Percentiles rank a stretch among this genome's conserved stretches.
phyloP scores from a whole-genome alignment of 2,888 invertebrate species.

The Galeruca laticollis region DNA sequence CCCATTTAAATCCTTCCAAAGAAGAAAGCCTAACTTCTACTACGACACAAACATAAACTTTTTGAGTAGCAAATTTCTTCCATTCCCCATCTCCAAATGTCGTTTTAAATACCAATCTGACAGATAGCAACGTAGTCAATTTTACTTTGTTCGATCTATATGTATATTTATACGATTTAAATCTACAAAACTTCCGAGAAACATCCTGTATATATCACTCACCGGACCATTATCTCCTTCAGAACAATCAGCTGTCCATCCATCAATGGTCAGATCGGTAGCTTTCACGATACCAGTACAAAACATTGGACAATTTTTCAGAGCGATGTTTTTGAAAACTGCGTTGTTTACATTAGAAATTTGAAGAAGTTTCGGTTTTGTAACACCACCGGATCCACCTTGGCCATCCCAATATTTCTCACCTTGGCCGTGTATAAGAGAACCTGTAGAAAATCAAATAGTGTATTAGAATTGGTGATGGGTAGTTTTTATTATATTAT shows the following conservation, averaged over 20 bases:
- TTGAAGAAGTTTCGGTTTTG: slow-evolving; percentile 17
- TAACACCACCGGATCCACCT: slow-evolving; percentile 25
- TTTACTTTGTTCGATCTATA: no score
- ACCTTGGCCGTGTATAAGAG: slow-evolving; percentile 28
- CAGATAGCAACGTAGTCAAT: no score
- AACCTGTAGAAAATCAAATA: slow-evolving; percentile 7
- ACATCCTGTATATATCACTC: neutral
- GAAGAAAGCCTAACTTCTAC: no score
- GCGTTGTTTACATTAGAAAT: slow-evolving; percentile 12
- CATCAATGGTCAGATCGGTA: slow-evolving; percentile 21
- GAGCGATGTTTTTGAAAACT: slow-evolving; percentile 26
- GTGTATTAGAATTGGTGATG: neutral
- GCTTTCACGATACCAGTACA: slow-evolving; percentile 17
- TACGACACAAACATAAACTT: no score
- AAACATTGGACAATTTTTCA: slow-evolving; percentile 37
- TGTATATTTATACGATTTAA: no score
- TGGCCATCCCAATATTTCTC: slow-evolving; percentile 36
- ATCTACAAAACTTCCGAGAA: no score
- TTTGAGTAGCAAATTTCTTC: no score
- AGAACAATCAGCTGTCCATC: slow-evolving; percentile 24
- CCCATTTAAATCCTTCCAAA: no score
- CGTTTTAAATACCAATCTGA: no score
- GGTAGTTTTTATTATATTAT: no score
- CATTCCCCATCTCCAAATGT: no score
- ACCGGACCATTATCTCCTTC: slow-evolving; percentile 12